Evolutionary conservation across 2,888 invertebrate species (phyloP).

Genomic region (Chymomyza procnemis): DNA sequence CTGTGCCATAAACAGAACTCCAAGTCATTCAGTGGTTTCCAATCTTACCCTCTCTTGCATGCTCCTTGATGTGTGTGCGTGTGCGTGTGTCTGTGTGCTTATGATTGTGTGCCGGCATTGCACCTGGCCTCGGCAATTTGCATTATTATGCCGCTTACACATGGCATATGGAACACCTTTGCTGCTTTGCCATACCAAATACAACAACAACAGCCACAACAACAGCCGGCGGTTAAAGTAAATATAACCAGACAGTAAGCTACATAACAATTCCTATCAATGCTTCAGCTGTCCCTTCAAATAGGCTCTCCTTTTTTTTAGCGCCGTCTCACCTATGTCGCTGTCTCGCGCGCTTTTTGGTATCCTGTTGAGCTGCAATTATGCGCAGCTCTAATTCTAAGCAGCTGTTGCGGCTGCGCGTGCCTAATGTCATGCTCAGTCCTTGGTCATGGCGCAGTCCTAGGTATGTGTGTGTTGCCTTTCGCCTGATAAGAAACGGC

Average conservation of each 20-base stretch:
- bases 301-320: neutral
- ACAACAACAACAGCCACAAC: neutral
- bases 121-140: conserved; percentile 74
- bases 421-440: conserved; percentile 50
- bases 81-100: conserved; percentile 19
- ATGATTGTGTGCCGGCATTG: conserved; percentile 51
- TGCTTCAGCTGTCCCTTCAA: neutral
- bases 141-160: conserved; percentile 63
- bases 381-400: conserved; percentile 34
- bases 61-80: neutral
- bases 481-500: conserved; percentile 19
- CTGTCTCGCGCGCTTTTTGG: neutral
- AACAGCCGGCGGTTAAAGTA: conserved; percentile 11
- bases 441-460: conserved; percentile 25
- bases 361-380: neutral
- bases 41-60: neutral
- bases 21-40: neutral
- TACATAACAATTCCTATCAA: neutral
- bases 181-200: neutral
- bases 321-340: neutral
- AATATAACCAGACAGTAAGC: conserved; percentile 3
- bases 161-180: conserved; percentile 27
- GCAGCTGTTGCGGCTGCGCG: conserved; percentile 49
- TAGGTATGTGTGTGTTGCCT: conserved; percentile 17
- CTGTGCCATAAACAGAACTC: neutral